These are phyloP conservation scores for Odontesthes bonariensis DNA, from an alignment of 2,113 vertebrate genomes.

Conservation along the genomic window DNA sequence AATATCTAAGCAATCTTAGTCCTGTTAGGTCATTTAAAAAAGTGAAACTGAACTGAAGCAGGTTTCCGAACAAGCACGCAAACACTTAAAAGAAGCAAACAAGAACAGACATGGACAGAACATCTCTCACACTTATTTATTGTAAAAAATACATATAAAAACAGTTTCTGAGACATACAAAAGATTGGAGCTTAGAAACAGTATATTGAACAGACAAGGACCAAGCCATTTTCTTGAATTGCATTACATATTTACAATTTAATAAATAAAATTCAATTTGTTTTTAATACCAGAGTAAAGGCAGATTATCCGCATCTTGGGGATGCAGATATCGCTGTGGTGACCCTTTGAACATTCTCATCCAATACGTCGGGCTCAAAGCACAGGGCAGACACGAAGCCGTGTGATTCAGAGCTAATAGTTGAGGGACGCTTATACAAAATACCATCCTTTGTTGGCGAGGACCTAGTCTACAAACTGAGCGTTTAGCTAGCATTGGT, in stretches of 20 bases:
- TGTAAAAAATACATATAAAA: constrained; percentile 91
- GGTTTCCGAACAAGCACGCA: background rate
- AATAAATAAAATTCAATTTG: constrained; percentile 85
- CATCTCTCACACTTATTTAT: constrained; percentile 84
- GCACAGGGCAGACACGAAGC: constrained; percentile 22
- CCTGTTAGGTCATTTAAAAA: too few relatives aligned
- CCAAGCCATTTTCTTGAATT: constrained; percentile 77
- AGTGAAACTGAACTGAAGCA: too few relatives aligned
- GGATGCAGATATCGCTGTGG: constrained; percentile 55
- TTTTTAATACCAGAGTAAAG: constrained; percentile 79
- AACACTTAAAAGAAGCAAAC: constrained; percentile 1
- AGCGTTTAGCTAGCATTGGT: constrained; percentile 69
- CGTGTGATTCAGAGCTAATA: constrained; percentile 42
- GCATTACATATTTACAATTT: constrained; percentile 86
- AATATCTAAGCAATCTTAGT: too few relatives aligned
- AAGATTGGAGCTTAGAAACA: constrained; percentile 84
- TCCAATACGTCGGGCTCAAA: constrained; percentile 47
- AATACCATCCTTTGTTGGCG: constrained; percentile 58
- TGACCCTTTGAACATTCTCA: constrained; percentile 53
- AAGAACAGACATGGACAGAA: constrained; percentile 40
- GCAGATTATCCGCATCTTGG: constrained; percentile 79
- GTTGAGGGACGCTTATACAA: constrained; percentile 55
- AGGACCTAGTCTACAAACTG: constrained; percentile 43
- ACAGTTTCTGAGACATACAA: constrained; percentile 85
- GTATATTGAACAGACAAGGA: constrained; percentile 83